These are phyloP conservation scores for Acyrthosiphon pisum DNA, from an alignment of 1,140 invertebrate genomes.

Conservation along the genomic window DNA sequence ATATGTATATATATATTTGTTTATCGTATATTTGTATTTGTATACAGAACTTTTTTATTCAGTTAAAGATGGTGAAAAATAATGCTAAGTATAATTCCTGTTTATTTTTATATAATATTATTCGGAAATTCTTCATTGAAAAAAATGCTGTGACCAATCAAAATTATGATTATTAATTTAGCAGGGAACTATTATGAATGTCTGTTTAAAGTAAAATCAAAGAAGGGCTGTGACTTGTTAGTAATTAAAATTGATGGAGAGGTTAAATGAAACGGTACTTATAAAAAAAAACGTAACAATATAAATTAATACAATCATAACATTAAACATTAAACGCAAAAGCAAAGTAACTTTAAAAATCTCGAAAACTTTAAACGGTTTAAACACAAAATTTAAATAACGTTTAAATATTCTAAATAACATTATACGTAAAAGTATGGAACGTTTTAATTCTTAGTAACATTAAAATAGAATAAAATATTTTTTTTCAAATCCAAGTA, in stretches of 20 bases:
- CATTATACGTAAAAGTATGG: neutral
- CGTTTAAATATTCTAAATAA: neutral
- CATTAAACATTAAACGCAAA: neutral
- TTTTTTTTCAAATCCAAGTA: neutral
- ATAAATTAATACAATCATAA: neutral
- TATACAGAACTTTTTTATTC: neutral
- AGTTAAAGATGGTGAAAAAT: neutral
- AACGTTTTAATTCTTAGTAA: neutral
- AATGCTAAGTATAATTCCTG: neutral
- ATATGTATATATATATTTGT: too few relatives aligned
- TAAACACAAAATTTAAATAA: neutral
- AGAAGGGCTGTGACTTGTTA: neutral
- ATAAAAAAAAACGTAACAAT: neutral
- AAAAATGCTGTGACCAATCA: neutral
- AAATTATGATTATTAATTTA: neutral
- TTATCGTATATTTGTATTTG: too few relatives aligned
- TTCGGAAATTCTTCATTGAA: too few relatives aligned
- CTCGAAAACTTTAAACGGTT: neutral
- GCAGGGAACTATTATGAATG: neutral
- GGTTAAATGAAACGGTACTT: neutral
- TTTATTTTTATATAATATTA: too few relatives aligned
- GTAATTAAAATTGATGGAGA: neutral
- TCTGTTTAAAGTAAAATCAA: neutral
- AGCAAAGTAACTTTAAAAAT: neutral
- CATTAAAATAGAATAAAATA: neutral